Base-by-base conservation (phyloP, 1,140 invertebrate genomes). In the Vanessa tameamea region DNA sequence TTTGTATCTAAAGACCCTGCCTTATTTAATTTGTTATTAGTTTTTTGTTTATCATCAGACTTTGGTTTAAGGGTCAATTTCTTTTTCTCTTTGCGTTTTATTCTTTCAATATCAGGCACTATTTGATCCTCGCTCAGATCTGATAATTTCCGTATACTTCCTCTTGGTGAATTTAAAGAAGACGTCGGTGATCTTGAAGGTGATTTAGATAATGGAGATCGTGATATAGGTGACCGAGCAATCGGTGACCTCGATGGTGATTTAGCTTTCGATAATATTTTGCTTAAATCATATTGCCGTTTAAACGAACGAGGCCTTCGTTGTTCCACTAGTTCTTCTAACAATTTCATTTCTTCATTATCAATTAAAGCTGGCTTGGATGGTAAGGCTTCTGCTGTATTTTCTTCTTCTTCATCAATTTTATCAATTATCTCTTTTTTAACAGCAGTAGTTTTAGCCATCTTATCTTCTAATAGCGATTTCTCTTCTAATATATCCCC, bases 401-500 rank as follows among this genome's bases (percentile, higher is more conserved):
- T 93, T 64, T 94, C 93, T 77, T 94, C 94, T 3, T 93, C 85
- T 81, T 94, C 93, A 71, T 95, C 94, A 64, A 92, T 94, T 75
- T 93, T 93, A 47, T 94, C 94, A 69, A 92, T 93, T 13, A 78
- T 80, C 23, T 92, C 90, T 70, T 88, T 87, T 73, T 88, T 88
- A 47, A 76, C 13, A 48, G 75, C 59, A 53, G 57, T 69, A 23
- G 31, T 72, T 77, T 88, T 89, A 20, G 61, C 47, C 47, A 69
- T 20, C 77, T 89, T 92, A 51, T 93, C 91, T n/a, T 93, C 91
- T 16, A 90, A 78, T 37, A 94, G 78, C 0, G 93, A 85, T 76
- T 94, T 95, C 78, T 95, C 93, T 83, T 94, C 94, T 26, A 95
- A 93, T 70, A 95, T 94, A 71, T 95, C 94, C 16, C 95, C 95